phyloP scores from a whole-genome alignment of 2,888 invertebrate genomes.

The Achlya flavicornis region DNA sequence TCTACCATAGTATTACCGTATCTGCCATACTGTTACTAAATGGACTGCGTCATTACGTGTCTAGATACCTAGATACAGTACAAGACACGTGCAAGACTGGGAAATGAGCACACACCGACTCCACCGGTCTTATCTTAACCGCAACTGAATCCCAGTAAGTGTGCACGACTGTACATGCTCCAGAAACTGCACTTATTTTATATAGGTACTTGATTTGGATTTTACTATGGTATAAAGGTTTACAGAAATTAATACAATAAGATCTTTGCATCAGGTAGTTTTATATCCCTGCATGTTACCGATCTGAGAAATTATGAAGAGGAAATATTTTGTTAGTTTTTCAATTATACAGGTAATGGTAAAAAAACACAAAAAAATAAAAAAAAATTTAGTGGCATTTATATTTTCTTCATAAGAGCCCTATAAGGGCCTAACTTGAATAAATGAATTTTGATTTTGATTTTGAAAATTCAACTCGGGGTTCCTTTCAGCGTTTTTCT shows the following conservation, averaged over 20 bases:
- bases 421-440: too few relatives aligned
- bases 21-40: not conserved
- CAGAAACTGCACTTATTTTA: slow-evolving; percentile 31
- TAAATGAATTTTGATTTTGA: too few relatives aligned
- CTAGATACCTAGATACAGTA: slow-evolving; percentile 3
- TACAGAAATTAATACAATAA: not conserved
- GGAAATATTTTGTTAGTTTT: not conserved
- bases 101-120: slow-evolving; percentile 36
- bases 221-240: not conserved
- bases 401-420: too few relatives aligned
- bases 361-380: too few relatives aligned
- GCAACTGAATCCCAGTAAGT: slow-evolving; percentile 37
- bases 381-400: too few relatives aligned
- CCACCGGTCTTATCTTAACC: slow-evolving; percentile 42
- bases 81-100: slow-evolving; percentile 34
- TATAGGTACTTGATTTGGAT: slow-evolving; percentile 19
- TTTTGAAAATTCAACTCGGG: too few relatives aligned
- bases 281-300: too few relatives aligned
- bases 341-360: too few relatives aligned
- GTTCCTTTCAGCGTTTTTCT: too few relatives aligned
- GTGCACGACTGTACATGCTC: slow-evolving; percentile 33
- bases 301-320: too few relatives aligned
- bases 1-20: too few relatives aligned
- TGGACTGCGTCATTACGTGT: slow-evolving; percentile 7
- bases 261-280: too few relatives aligned